phyloP scores from a whole-genome alignment of 2,888 invertebrate genomes.

The Eilema depressum region DNA sequence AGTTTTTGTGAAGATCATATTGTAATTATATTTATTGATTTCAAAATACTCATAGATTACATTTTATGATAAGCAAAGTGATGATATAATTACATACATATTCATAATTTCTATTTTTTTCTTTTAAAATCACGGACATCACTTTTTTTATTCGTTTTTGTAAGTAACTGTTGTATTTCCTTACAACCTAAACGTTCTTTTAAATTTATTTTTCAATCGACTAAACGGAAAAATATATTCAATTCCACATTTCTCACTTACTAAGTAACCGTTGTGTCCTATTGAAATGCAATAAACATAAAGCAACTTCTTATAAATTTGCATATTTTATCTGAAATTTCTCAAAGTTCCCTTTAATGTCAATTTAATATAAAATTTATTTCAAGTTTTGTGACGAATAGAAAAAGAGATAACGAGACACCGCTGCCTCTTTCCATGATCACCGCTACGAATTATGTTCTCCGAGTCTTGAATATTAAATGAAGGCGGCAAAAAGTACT shows the following conservation, averaged over 20 bases:
- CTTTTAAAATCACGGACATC: background rate
- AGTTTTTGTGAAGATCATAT: background rate
- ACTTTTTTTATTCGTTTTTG: too few relatives aligned
- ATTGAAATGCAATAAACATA: slow-evolving; percentile 57
- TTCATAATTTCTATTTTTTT: background rate
- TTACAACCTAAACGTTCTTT: background rate
- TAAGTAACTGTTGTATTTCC: too few relatives aligned
- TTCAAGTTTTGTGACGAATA: slow-evolving; percentile 72
- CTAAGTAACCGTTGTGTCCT: slow-evolving; percentile 40
- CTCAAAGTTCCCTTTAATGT: slow-evolving; percentile 63
- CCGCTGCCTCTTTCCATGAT: slow-evolving; percentile 71
- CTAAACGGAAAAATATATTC: slow-evolving; percentile 2
- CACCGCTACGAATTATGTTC: slow-evolving; percentile 78
- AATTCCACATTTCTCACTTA: slow-evolving; percentile 25
- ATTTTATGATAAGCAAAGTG: too few relatives aligned
- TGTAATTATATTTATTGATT: too few relatives aligned
- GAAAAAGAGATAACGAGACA: slow-evolving; percentile 76
- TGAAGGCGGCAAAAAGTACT: slow-evolving; percentile 68
- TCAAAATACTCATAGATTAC: too few relatives aligned
- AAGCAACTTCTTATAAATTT: slow-evolving; percentile 52
- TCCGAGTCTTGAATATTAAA: slow-evolving; percentile 78
- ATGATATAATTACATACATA: too few relatives aligned
- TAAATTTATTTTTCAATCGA: background rate
- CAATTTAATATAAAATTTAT: slow-evolving; percentile 68
- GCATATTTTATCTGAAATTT: slow-evolving; percentile 57